Conservation (phyloP, 2,888 invertebrate species). For the Caradrina kadenii region DNA sequence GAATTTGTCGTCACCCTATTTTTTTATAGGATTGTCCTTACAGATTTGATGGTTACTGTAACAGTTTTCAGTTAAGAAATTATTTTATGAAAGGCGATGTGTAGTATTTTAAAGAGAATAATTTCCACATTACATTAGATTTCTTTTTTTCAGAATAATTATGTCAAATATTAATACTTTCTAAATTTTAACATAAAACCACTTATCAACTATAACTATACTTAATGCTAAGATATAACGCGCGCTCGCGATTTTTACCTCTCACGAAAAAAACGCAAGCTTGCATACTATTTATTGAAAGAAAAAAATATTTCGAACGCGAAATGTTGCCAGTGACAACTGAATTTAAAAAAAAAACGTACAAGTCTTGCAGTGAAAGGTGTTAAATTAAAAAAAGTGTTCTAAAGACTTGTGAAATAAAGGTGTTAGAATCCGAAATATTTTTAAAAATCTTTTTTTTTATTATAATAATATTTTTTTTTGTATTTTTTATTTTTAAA, state of each 20-base stretch:
- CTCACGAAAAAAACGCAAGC: conserved; percentile 39
- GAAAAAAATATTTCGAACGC: conserved; percentile 63
- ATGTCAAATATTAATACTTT: conserved; percentile 56
- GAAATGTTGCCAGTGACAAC: conserved; percentile 1
- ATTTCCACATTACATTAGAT: conserved; percentile 25
- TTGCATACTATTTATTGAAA: conserved; percentile 34
- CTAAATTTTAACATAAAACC: conserved; percentile 64
- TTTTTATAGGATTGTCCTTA: neutral
- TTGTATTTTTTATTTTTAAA: conserved; percentile 65
- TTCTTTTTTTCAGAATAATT: conserved; percentile 46
- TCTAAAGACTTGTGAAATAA: conserved; percentile 58
- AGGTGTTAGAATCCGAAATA: conserved; percentile 73
- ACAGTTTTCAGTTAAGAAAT: neutral
- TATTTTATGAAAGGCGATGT: neutral
- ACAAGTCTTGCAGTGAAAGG: conserved; percentile 49
- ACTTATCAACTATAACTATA: conserved; percentile 61
- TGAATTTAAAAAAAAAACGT: neutral
- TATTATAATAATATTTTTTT: conserved; percentile 69
- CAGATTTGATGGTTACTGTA: neutral
- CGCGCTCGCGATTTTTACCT: conserved; percentile 34
- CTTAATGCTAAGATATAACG: conserved; percentile 49
- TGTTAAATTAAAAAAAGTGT: conserved; percentile 37
- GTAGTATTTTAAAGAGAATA: conserved; percentile 32
- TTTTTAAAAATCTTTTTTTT: conserved; percentile 72
- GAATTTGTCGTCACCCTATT: neutral